Evolutionary conservation across 2,888 invertebrate species (phyloP).

Genomic region (Tryphoninae sp.): DNA sequence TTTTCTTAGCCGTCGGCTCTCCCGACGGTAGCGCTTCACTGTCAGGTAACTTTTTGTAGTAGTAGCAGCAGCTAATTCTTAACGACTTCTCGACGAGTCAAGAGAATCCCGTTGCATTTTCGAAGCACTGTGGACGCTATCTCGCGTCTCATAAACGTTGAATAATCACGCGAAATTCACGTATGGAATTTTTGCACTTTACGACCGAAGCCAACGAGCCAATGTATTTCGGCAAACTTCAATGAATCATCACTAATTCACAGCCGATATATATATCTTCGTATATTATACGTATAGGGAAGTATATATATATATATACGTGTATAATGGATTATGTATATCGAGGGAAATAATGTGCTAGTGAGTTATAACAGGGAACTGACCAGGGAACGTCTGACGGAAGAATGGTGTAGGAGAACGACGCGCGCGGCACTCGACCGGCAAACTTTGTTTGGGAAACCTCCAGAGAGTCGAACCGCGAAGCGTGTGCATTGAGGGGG

Average conservation of each 20-base stretch:
- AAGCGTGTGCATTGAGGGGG: slow-evolving; percentile 25
- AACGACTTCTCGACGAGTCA: slow-evolving; percentile 52
- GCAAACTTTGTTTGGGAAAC: slow-evolving; percentile 62
- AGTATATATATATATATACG: too few relatives aligned
- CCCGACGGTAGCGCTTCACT: neutral
- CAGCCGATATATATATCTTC: neutral
- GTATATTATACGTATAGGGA: too few relatives aligned
- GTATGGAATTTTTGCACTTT: neutral
- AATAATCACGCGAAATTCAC: slow-evolving; percentile 3
- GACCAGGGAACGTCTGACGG: slow-evolving; percentile 48
- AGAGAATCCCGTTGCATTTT: slow-evolving; percentile 61
- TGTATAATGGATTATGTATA: neutral
- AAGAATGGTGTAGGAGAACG: slow-evolving; percentile 52
- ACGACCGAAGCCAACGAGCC: neutral
- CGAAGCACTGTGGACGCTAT: slow-evolving; percentile 24
- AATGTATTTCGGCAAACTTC: neutral
- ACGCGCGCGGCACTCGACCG: slow-evolving; percentile 53
- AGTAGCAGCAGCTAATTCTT: slow-evolving; percentile 29
- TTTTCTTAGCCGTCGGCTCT: neutral
- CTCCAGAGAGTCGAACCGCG: slow-evolving; percentile 51
- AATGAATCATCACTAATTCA: neutral
- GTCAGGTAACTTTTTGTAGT: slow-evolving; percentile 12
- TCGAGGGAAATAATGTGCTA: neutral
- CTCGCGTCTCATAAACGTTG: slow-evolving; percentile 14
- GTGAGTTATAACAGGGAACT: slow-evolving; percentile 44